Percentiles rank a stretch among this genome's conserved stretches.
Evolutionary conservation across 2,888 invertebrate genomes (phyloP).

Genomic region (Leistus spinibarbis): DNA sequence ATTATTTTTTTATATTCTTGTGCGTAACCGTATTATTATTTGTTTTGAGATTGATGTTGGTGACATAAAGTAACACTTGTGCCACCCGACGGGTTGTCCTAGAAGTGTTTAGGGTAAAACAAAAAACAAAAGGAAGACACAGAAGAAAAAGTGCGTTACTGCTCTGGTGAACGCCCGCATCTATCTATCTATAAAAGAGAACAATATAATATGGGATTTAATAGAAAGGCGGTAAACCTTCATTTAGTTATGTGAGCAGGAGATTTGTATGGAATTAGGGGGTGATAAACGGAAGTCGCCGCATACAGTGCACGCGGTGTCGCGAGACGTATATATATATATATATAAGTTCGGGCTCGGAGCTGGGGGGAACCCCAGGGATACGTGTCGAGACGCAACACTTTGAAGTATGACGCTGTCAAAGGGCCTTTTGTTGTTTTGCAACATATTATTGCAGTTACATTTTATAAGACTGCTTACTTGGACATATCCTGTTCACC

Average conservation of each 20-base stretch:
- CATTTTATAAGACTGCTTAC: conserved; percentile 35
- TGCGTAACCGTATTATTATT: not conserved
- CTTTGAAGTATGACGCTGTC: conserved; percentile 57
- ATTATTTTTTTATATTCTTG: not conserved
- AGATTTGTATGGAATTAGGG: conserved; percentile 57
- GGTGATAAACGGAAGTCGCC: conserved; percentile 52
- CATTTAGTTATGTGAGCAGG: conserved; percentile 54
- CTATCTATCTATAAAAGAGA: conserved; percentile 47
- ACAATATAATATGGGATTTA: conserved; percentile 52
- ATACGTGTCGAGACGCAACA: conserved; percentile 42
- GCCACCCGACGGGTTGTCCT: not conserved
- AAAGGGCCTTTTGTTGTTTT: conserved; percentile 57
- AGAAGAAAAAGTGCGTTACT: conserved; percentile 20
- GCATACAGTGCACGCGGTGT: conserved; percentile 48
- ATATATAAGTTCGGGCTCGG: not conserved
- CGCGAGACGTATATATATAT: not conserved
- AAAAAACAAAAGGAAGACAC: not conserved
- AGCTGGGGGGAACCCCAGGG: conserved; percentile 45
- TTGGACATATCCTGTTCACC: conserved; percentile 20
- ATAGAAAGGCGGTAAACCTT: conserved; percentile 54
- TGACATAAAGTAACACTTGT: conserved; percentile 7
- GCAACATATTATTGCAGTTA: conserved; percentile 57
- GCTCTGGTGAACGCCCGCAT: conserved; percentile 31
- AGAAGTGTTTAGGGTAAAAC: conserved; percentile 5
- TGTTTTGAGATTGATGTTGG: not conserved